These are phyloP conservation scores for Erpornis zantholeuca DNA, from an alignment of 2,113 vertebrate genomes.

Conservation along the genomic window DNA sequence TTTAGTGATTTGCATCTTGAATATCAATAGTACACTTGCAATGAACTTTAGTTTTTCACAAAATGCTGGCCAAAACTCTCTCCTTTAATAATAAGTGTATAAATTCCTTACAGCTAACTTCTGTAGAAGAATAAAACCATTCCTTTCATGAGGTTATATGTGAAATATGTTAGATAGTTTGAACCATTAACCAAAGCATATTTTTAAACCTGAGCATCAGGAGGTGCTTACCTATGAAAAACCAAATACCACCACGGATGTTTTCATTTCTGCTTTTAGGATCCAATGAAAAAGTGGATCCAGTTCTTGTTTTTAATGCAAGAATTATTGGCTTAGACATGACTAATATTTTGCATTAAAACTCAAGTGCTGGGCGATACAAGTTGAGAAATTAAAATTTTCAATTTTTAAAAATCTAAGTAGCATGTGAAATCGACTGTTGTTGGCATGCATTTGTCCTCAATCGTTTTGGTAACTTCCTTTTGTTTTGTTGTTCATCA, in stretches of 20 bases:
- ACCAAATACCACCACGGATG: neutral
- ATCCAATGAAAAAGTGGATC: neutral
- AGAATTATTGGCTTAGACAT: neutral
- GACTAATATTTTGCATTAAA: neutral
- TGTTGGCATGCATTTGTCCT: neutral
- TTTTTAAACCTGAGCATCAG: neutral
- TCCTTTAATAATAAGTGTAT: neutral
- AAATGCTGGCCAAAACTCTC: neutral
- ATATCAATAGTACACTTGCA: neutral
- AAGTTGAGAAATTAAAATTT: neutral
- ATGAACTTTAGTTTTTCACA: neutral
- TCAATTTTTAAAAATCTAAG: neutral
- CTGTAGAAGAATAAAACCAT: neutral
- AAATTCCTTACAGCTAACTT: neutral
- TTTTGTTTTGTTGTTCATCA: constrained; percentile 13
- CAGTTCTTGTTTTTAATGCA: neutral
- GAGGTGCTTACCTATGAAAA: neutral
- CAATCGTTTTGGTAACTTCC: neutral
- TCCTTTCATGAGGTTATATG: neutral
- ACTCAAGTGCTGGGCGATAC: neutral
- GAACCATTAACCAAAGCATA: neutral
- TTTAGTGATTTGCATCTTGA: neutral
- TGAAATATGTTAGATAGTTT: neutral
- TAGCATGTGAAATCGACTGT: neutral
- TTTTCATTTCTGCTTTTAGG: neutral